A percentile compares a stretch with the other conserved stretches of the same genome.
These are phyloP conservation scores for Crossocerus cetratus DNA, from an alignment of 2,888 invertebrate species.

Conservation along the genomic window DNA sequence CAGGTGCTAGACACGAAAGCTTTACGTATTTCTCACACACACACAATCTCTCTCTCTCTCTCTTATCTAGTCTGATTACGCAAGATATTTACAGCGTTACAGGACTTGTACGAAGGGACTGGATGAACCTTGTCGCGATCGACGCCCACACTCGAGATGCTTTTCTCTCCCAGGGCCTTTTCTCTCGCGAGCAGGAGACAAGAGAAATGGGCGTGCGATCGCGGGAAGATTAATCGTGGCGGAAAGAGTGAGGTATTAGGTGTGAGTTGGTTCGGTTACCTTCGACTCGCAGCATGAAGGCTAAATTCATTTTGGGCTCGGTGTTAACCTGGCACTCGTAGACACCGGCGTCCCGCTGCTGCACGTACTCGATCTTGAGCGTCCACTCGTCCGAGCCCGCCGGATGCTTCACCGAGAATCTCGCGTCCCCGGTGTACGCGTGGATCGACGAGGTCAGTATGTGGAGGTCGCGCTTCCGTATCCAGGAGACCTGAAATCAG, in stretches of 20 bases:
- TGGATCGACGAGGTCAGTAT: conserved; percentile 91
- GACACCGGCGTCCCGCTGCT: conserved; percentile 89
- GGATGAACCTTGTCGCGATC: conserved; percentile 33
- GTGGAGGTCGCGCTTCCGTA: conserved; percentile 89
- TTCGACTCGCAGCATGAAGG: conserved; percentile 88
- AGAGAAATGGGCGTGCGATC: background rate
- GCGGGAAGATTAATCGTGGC: conserved; percentile 31
- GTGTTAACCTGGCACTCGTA: conserved; percentile 95
- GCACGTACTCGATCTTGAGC: conserved; percentile 89
- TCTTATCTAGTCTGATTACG: conserved; percentile 36
- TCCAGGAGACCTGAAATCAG: conserved; percentile 86
- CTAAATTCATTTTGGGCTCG: conserved; percentile 92
- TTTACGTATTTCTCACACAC: no score
- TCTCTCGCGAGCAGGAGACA: no score
- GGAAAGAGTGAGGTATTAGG: background rate
- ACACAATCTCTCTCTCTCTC: conserved; percentile 1
- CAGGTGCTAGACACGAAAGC: conserved; percentile 56
- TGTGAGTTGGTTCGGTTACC: conserved; percentile 79
- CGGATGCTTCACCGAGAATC: conserved; percentile 91
- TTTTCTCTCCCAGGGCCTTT: no score
- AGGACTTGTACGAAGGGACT: conserved; percentile 1
- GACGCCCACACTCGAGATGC: no score
- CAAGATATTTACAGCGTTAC: conserved; percentile 44
- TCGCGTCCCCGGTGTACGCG: conserved; percentile 91
- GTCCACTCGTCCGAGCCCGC: conserved; percentile 93